Base-by-base conservation (phyloP, 2,888 invertebrate genomes). In the Lithophane leautieri region DNA sequence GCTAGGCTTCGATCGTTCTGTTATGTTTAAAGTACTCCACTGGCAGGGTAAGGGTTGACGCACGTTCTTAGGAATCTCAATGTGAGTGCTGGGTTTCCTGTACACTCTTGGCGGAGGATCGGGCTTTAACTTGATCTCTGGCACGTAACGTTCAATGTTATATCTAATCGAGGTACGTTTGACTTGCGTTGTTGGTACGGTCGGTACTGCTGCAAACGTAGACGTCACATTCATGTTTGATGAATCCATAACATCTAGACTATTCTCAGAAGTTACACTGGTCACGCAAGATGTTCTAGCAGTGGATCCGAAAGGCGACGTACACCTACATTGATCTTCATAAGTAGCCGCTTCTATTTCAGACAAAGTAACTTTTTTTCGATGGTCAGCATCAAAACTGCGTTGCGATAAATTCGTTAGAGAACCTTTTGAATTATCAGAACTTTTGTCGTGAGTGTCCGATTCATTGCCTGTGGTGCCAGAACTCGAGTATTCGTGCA, bases 221-320 rank as follows among this genome's bases (percentile, higher is more conserved):
- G 97, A 94, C 12, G 96, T 97, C n/a, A 97, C 94, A 65, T 96
- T 95, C 11, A 96, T 96, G 78, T 95, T 94, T 16, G 96, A 94
- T 47, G 97, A 95, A 89, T 97, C 97, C 83, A 96, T 94, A 25
- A 97, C 97, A 52, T 97, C 97, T 1, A 97, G 94, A 79, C 96
- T 95, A 85, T 96, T 97, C 86, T 97, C 97, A 1, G 97, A 97
- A 9, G 97, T 97, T 8, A 97, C 96, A 81, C 97, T 97, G 11
- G 96, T 96, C 70, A 97, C 97, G 84, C 97, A 97, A 4, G 97
- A 97, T 47, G 97, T 97, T 79, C 97, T 95, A 1, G 98, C 98
- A 0, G 98, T 98, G 4, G 98, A 98, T 22, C 97, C 97, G 89
- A 98, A 98, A 0, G 98, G 98, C 1, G 98, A 98, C 1, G 97